These are phyloP conservation scores for Drosophila nikananu DNA, from an alignment of 1,140 invertebrate genomes.

Conservation along the genomic window DNA sequence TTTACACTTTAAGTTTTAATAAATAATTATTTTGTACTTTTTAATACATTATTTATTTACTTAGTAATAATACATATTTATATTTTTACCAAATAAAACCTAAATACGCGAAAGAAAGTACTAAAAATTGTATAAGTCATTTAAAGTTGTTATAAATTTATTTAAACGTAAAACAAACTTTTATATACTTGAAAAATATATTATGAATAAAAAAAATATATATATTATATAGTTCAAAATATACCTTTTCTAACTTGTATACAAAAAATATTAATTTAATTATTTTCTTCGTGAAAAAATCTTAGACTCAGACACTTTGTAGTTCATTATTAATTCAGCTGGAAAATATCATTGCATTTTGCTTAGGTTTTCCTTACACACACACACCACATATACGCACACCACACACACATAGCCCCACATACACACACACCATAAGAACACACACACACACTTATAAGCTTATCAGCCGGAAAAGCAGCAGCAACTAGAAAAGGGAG, in stretches of 20 bases:
- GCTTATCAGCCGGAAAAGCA: slow-evolving; percentile 24
- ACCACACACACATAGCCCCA: slow-evolving; percentile 13
- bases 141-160: not conserved
- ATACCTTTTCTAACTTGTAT: not conserved
- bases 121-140: too few species aligned
- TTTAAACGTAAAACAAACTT: not conserved
- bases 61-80: too few species aligned
- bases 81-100: too few species aligned
- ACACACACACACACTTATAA: not conserved
- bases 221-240: not conserved
- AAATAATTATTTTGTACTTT: too few species aligned
- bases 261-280: not conserved
- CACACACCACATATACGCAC: slow-evolving; percentile 3
- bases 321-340: not conserved
- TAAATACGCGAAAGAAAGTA: too few species aligned
- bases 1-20: too few species aligned
- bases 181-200: not conserved
- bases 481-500: slow-evolving; percentile 9
- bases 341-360: slow-evolving; percentile 16
- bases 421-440: slow-evolving; percentile 7
- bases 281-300: not conserved
- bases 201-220: not conserved
- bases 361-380: slow-evolving; percentile 2
- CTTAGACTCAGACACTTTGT: not conserved
- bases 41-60: too few species aligned